Evolutionary conservation across 2,888 invertebrate species (phyloP).

Genomic region (Mamestra brassicae): DNA sequence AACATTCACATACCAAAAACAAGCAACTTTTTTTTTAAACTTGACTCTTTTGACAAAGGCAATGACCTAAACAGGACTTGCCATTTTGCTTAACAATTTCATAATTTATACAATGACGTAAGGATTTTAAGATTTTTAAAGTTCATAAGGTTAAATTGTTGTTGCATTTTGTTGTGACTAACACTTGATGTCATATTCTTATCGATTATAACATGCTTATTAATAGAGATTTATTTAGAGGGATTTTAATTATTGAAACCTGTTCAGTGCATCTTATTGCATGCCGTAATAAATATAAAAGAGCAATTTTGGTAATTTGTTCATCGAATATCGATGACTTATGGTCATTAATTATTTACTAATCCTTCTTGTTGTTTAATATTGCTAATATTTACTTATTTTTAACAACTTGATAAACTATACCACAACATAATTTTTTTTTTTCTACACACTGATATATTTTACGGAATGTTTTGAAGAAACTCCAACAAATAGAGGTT

Average conservation of each 20-base stretch:
- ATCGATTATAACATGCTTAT: constrained; percentile 20
- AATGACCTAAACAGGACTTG: constrained; percentile 31
- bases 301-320: background rate
- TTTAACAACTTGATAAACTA: background rate
- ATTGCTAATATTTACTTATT: background rate
- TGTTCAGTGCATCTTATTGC: background rate
- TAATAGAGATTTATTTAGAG: constrained; percentile 5
- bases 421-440: background rate
- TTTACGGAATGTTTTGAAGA: no score
- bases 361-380: background rate
- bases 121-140: constrained; percentile 35
- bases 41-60: constrained; percentile 20
- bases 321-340: background rate
- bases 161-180: constrained; percentile 49
- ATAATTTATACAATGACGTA: constrained; percentile 40
- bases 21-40: background rate
- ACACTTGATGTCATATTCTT: constrained; percentile 51
- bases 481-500: no score
- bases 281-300: background rate
- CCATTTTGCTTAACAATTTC: constrained; percentile 32
- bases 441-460: background rate
- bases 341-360: background rate
- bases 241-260: constrained; percentile 26
- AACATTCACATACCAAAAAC: constrained; percentile 17
- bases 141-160: constrained; percentile 34